Percentiles rank a stretch among this genome's conserved stretches.
phyloP scores from a whole-genome alignment of 2,888 invertebrate genomes.

The Auanema sp. region DNA sequence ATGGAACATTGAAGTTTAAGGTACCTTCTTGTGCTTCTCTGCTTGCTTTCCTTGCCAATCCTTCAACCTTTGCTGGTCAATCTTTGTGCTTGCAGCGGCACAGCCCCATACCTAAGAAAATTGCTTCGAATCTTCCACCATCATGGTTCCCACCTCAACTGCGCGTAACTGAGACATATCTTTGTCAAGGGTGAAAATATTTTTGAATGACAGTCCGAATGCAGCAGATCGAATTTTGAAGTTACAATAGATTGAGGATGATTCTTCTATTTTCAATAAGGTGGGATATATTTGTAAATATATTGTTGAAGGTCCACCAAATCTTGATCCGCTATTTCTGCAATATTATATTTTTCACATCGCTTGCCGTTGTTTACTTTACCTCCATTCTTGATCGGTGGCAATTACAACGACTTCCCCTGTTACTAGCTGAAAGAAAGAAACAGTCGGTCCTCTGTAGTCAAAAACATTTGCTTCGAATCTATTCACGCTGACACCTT shows the following conservation, averaged over 20 bases:
- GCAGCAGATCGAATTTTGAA: conserved; percentile 39
- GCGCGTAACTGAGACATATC: conserved; percentile 34
- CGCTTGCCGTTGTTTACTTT: neutral
- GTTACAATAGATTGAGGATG: conserved; percentile 41
- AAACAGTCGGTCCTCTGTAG: conserved; percentile 54
- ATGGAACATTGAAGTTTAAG: neutral
- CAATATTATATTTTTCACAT: neutral
- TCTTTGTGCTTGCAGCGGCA: conserved; percentile 65
- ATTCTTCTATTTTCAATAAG: conserved; percentile 22
- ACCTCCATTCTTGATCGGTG: conserved; percentile 56
- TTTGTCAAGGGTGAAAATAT: conserved; percentile 35
- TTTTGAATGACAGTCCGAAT: conserved; percentile 36
- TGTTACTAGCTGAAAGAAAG: conserved; percentile 42
- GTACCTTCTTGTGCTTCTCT: conserved; percentile 78
- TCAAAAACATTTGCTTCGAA: conserved; percentile 59
- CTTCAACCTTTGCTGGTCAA: conserved; percentile 84
- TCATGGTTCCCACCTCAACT: conserved; percentile 26
- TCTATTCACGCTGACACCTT: conserved; percentile 58
- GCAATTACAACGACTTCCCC: conserved; percentile 41
- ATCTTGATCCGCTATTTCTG: conserved; percentile 33
- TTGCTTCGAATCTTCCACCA: neutral
- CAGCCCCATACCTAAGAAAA: conserved; percentile 54
- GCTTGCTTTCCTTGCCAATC: conserved; percentile 87
- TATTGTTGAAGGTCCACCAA: conserved; percentile 31
- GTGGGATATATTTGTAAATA: conserved; percentile 29